These are phyloP conservation scores for Heterohyrax brucei DNA, from an alignment of 2,797 vertebrate species.

Conservation along the genomic window DNA sequence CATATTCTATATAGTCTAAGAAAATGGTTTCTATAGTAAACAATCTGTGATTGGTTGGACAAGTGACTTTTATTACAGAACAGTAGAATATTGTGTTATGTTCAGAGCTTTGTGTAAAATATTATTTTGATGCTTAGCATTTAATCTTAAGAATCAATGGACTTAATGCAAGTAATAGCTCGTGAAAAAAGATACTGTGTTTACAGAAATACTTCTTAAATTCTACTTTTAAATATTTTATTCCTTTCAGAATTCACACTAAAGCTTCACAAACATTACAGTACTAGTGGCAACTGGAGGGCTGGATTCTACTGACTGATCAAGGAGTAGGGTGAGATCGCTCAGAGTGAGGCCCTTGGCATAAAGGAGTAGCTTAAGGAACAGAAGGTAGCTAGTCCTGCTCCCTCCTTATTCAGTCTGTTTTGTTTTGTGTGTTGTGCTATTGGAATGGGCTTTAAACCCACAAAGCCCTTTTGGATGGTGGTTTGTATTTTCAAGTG, in stretches of 20 bases:
- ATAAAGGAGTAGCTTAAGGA: neutral
- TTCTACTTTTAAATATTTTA: slow-evolving; percentile 44
- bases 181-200: slow-evolving; percentile 28
- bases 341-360: neutral
- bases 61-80: slow-evolving; percentile 58
- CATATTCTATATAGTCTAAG: slow-evolving; percentile 35
- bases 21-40: slow-evolving; percentile 40
- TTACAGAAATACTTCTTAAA: slow-evolving; percentile 64
- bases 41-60: neutral
- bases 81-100: slow-evolving; percentile 22
- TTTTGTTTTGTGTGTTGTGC: slow-evolving; percentile 41
- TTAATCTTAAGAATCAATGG: slow-evolving; percentile 35
- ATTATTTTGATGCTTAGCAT: slow-evolving; percentile 50
- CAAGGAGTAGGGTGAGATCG: neutral
- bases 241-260: slow-evolving; percentile 48
- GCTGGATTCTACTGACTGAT: neutral
- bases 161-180: slow-evolving; percentile 24
- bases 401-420: neutral
- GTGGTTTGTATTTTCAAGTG: slow-evolving; percentile 42
- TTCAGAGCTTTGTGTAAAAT: slow-evolving; percentile 54
- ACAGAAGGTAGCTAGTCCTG: neutral
- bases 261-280: neutral
- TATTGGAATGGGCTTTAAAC: slow-evolving; percentile 58
- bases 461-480: slow-evolving; percentile 36
- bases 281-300: neutral